phyloP scores from a whole-genome alignment of 2,888 invertebrate genomes.

The Campoletis raptor region DNA sequence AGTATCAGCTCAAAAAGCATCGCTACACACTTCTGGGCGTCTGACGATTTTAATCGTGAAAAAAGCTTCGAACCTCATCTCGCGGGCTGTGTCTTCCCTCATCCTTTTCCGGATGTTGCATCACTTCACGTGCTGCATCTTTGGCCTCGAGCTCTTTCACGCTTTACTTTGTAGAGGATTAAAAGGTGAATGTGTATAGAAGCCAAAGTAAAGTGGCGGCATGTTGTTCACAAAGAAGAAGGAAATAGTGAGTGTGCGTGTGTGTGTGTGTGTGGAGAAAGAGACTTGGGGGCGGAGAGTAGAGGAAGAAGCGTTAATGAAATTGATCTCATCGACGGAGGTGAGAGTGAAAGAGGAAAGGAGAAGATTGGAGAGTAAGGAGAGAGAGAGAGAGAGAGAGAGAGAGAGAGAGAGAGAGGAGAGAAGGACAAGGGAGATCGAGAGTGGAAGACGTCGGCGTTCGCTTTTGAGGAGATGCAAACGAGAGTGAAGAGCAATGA shows the following conservation, averaged over 20 bases:
- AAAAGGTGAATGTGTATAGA: constrained; percentile 29
- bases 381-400: not conserved
- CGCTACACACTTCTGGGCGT: constrained; percentile 36
- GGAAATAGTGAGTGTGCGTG: not conserved
- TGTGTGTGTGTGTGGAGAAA: not conserved
- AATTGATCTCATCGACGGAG: constrained; percentile 67
- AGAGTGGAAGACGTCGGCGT: constrained; percentile 24
- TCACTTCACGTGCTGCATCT: constrained; percentile 30
- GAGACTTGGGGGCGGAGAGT: not conserved
- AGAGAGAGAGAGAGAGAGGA: not conserved
- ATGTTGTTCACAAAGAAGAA: not conserved
- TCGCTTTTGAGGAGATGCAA: constrained; percentile 49
- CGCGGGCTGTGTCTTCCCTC: not conserved
- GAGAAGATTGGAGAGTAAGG: not conserved
- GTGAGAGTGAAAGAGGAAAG: not conserved
- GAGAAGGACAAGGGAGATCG: not conserved
- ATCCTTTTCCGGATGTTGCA: constrained; percentile 15
- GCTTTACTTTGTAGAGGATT: constrained; percentile 54
- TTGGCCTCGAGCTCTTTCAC: constrained; percentile 20
- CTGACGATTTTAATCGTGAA: constrained; percentile 66
- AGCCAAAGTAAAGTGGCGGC: constrained; percentile 43
- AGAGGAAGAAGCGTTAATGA: constrained; percentile 57
- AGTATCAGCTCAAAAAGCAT: not conserved
- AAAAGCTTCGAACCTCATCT: constrained; percentile 59
- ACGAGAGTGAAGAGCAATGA: constrained; percentile 53